These are phyloP conservation scores for Embiotoca jacksoni DNA, from an alignment of 2,113 vertebrate species.

Conservation along the genomic window DNA sequence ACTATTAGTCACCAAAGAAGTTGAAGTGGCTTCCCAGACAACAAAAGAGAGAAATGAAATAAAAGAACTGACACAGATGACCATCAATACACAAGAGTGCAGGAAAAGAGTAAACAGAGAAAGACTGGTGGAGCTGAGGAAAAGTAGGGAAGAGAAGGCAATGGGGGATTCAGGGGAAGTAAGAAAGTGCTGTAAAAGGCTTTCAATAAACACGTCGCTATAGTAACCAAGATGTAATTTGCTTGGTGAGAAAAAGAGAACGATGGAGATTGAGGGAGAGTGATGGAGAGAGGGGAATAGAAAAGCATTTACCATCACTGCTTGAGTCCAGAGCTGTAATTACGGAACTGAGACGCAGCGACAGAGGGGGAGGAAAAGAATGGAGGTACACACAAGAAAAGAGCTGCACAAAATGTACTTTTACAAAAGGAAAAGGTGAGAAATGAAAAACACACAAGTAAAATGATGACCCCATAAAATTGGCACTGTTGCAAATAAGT, in stretches of 20 bases:
- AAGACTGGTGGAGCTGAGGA: constrained; percentile 22
- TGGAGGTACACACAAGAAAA: constrained; percentile 54
- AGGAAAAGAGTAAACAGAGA: constrained; percentile 43
- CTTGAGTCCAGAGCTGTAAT: constrained; percentile 88
- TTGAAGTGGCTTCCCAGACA: constrained; percentile 15
- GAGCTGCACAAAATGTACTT: constrained; percentile 63
- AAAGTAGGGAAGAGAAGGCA: constrained; percentile 9
- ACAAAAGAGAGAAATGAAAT: constrained; percentile 40
- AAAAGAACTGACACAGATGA: constrained; percentile 28
- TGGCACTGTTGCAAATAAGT: constrained; percentile 48
- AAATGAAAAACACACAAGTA: constrained; percentile 52
- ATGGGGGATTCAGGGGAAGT: constrained; percentile 49
- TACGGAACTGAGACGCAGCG: constrained; percentile 76
- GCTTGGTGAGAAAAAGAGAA: constrained; percentile 79
- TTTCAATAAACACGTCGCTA: constrained; percentile 86
- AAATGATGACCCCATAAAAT: constrained; percentile 59
- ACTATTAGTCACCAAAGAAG: constrained; percentile 54
- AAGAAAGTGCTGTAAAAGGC: constrained; percentile 69
- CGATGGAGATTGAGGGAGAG: constrained; percentile 69
- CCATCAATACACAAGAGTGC: constrained; percentile 35
- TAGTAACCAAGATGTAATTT: constrained; percentile 86
- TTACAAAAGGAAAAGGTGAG: constrained; percentile 64
- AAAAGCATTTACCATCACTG: constrained; percentile 86
- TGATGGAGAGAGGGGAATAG: constrained; percentile 76
- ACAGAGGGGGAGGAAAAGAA: constrained; percentile 68